phyloP scores from a whole-genome alignment of 2,888 invertebrate species.

The Yponomeuta evonymella region DNA sequence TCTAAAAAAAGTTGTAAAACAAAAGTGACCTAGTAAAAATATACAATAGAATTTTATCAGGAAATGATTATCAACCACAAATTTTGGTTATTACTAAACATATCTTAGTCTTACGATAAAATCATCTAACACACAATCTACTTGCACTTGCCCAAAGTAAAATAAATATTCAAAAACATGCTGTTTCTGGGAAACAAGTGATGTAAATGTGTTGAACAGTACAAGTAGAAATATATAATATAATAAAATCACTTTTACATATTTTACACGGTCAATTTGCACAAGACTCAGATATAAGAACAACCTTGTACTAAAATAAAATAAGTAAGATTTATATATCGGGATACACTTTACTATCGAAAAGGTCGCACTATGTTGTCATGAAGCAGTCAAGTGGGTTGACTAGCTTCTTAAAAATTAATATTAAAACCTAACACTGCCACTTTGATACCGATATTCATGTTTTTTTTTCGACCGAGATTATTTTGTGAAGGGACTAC shows the following conservation, averaged over 20 bases:
- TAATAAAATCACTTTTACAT: neutral
- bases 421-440: neutral
- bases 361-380: conserved; percentile 25
- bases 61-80: neutral
- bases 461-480: too few species aligned
- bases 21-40: neutral
- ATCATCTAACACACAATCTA: neutral
- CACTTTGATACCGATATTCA: neutral
- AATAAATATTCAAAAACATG: neutral
- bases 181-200: neutral
- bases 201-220: neutral
- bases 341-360: too few species aligned
- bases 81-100: neutral
- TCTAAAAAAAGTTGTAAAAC: neutral
- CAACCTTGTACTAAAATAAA: neutral
- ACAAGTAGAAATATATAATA: neutral
- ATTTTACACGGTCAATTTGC: neutral
- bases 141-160: neutral
- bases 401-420: conserved; percentile 27
- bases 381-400: conserved; percentile 29
- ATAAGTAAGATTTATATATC: neutral
- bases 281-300: neutral
- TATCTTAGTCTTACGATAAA: conserved; percentile 5
- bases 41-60: conserved; percentile 4
- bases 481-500: too few species aligned